Percentiles rank a stretch among this genome's conserved stretches.
Conservation (phyloP, 64 coral and sea anemone genomes). For the Montipora efflorescens region DNA sequence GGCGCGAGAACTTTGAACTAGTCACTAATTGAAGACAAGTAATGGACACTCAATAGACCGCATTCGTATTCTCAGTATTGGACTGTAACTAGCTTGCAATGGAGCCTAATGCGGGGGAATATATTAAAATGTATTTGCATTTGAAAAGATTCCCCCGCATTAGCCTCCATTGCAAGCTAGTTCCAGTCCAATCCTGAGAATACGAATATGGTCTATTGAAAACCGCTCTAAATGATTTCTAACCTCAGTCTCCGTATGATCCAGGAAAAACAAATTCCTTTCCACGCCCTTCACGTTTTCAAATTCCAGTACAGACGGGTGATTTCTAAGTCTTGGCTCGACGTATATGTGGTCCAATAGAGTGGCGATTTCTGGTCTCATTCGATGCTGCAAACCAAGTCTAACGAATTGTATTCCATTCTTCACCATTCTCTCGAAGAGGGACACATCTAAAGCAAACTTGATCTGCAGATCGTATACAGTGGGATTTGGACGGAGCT, state of each 20-base stretch:
- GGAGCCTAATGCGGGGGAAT: no score
- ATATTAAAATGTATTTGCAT: no score
- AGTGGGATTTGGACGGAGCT: conserved; percentile 76
- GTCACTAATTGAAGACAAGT: no score
- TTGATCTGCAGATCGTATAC: conserved; percentile 70
- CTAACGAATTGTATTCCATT: conserved; percentile 69
- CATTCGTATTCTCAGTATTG: no score
- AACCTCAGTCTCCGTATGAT: conserved; percentile 80
- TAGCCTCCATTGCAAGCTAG: no score
- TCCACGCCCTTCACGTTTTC: conserved; percentile 75
- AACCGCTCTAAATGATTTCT: not conserved
- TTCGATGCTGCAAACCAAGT: conserved; percentile 70
- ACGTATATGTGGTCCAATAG: conserved; percentile 78
- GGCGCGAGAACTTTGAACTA: no score
- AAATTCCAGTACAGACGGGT: conserved; percentile 86
- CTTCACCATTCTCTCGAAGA: conserved; percentile 87
- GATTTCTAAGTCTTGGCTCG: conserved; percentile 58
- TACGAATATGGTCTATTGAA: no score
- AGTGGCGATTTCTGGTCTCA: conserved; percentile 81
- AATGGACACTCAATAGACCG: no score
- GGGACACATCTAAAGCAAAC: conserved; percentile 75
- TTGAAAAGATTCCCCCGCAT: no score
- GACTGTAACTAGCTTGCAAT: no score
- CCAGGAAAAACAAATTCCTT: conserved; percentile 83
- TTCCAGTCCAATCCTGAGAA: no score